These are phyloP conservation scores for Potamilus streckersoni DNA, from an alignment of 1,140 invertebrate species.

Conservation along the genomic window DNA sequence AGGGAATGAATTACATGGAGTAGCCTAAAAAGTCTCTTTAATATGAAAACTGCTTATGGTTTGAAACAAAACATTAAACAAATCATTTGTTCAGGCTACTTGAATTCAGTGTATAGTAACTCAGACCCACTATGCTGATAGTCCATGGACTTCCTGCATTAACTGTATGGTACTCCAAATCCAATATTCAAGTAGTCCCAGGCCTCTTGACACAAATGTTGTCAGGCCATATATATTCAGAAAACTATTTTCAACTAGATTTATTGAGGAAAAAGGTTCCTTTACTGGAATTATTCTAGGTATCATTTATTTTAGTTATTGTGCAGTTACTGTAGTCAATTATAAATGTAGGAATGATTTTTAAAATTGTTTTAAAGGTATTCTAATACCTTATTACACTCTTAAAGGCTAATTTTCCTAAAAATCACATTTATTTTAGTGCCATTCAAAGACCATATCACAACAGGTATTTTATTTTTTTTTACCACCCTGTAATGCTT, in stretches of 20 bases:
- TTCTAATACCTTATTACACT: neutral
- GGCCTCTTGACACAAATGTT: too few relatives aligned
- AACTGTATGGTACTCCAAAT: too few relatives aligned
- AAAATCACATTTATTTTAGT: constrained; percentile 36
- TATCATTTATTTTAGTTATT: neutral
- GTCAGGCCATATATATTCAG: too few relatives aligned
- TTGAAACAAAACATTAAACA: too few relatives aligned
- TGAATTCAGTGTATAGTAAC: too few relatives aligned
- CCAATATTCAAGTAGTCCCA: too few relatives aligned
- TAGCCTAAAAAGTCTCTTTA: too few relatives aligned
- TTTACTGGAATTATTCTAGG: neutral
- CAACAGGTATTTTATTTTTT: constrained; percentile 38
- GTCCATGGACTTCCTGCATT: too few relatives aligned
- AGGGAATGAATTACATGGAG: too few relatives aligned
- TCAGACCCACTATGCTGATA: too few relatives aligned
- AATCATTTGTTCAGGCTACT: too few relatives aligned
- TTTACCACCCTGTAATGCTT: neutral
- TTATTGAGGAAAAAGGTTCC: neutral
- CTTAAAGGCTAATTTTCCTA: neutral
- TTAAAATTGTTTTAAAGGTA: neutral
- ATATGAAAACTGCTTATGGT: too few relatives aligned
- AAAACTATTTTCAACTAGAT: neutral
- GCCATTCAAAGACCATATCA: constrained; percentile 44
- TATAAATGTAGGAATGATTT: neutral
- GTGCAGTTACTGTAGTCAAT: neutral